Conservation (phyloP, 2,888 invertebrate species). For the Sceliomorpha sp. region DNA sequence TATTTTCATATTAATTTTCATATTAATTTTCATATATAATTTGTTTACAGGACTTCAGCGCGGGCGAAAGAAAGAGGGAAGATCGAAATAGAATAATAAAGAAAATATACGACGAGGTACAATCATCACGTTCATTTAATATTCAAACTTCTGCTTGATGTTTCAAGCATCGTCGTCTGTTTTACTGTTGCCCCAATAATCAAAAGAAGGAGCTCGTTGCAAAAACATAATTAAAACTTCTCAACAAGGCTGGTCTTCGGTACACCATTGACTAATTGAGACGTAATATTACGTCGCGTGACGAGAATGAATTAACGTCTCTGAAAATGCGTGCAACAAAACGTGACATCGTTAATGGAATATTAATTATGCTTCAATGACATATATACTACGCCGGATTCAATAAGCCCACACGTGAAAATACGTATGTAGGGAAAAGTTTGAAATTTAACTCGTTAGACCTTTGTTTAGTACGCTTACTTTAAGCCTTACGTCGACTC, state of each 20-base stretch:
- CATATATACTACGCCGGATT: constrained; percentile 32
- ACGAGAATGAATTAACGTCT: constrained; percentile 58
- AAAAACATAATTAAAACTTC: constrained; percentile 54
- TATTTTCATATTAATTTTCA: too few species aligned
- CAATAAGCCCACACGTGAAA: constrained; percentile 14
- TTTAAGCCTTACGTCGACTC: neutral
- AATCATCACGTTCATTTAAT: constrained; percentile 21
- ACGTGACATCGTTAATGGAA: constrained; percentile 52
- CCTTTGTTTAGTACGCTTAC: neutral
- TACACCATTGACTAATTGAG: constrained; percentile 56
- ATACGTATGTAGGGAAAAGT: too few species aligned
- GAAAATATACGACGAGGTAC: constrained; percentile 22
- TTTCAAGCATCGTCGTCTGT: constrained; percentile 49
- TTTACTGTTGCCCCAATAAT: constrained; percentile 50
- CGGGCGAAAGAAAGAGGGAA: constrained; percentile 23
- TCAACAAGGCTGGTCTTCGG: constrained; percentile 53
- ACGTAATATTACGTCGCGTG: constrained; percentile 59
- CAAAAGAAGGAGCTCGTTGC: constrained; percentile 49
- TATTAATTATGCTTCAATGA: constrained; percentile 54
- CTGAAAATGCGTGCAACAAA: constrained; percentile 54
- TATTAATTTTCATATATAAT: too few species aligned
- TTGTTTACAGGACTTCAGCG: too few species aligned
- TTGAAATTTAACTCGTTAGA: constrained; percentile 21
- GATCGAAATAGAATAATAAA: too few species aligned
- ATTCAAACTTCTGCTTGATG: constrained; percentile 25